Evolutionary conservation across 2,888 invertebrate genomes (phyloP), one percentile per base, ranked within the genome.

Genomic region (Minunthozetes semirufus): DNA sequence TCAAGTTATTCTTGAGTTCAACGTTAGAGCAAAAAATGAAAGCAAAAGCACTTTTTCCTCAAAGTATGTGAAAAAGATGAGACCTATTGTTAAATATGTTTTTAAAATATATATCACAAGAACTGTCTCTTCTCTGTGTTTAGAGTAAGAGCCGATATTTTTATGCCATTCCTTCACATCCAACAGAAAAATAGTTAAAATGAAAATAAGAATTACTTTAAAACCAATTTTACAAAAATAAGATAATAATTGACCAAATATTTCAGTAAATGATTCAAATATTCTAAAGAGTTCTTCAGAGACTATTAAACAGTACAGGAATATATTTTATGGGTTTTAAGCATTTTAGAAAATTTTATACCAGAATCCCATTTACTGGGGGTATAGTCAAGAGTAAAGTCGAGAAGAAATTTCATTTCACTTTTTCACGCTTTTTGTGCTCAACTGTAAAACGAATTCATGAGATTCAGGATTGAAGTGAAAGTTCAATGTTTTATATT

Each of bases 401-500:
- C 33, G 33, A 5, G 33, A 8, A 33, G 3, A 33, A 33, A 33
- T 5, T 33, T 50, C 50, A 50, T 4, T 50, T 50, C 19, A 50
- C n/a, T 19, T 19, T 50, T 50, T 50, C 50, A 50, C n/a, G 19
- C 50, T 50, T 50, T 50, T 50, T 50, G n/a, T 50, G 50, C 19
- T 19, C 19, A 19, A 19, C 50, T 50, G 50, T 50, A 50, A 50
- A 19, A 19, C 50, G 42, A 42, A 50, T 50, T 50, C 50, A 50
- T 50, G 50, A 50, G 19, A 19, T 50, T 42, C 42, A 42, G 11
- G 42, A 42, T 19, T 5, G 19, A n/a, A 50, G 50, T 50, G 19
- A 56, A 22, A 56, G 56, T 56, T 56, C 56, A 56, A 56, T 56
- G 56, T 22, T 56, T 56, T 56, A 50, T 50, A 19, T 50, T 50